Base-by-base conservation (phyloP, 2,113 vertebrate genomes). In the Anarhynchus alexandrinus region DNA sequence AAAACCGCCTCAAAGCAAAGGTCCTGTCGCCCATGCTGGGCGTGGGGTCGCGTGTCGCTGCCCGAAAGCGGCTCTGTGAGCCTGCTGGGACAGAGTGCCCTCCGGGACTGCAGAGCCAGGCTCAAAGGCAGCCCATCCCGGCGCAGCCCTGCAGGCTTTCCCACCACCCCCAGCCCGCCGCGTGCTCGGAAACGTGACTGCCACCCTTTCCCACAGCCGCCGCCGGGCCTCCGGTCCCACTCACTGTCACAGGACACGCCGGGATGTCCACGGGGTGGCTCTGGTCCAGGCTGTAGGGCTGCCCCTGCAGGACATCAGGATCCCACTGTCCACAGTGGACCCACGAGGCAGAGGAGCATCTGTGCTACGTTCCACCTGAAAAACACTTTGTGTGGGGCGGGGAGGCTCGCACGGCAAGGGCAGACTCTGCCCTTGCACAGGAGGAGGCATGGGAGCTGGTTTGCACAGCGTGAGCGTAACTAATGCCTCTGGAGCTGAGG, bases 261-360 rank as follows among this genome's bases (percentile, higher is more conserved):
- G 0, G 38, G 27, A 42, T 51, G 49, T 4, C 57, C 25, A 7
- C 0, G 1, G 36, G 54, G 29, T 5, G 8, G n/a, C 54, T 67
- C 32, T 6, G 38, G 59, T n/a, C 29, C 21, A 4, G 40, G 29
- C 51, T 12, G 54, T 16, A 23, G 78, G 47, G 29, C 64, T 0
- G 2, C 32, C 52, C 34, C 45, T 69, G 61, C 38, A 15, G 66
- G 23, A 25, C 70, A 29, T 22, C 0, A 1, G 25, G 29, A 32
- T 17, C 59, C 47, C 30, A 5, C 3, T 17, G 10, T 21, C 64
- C 72, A 14, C 11, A 1, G 42, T 1, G 15, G 55, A 54, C 23
- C 54, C 59, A 38, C 1, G 3, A 65, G n/a, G 61, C 67, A 36
- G 51, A 69, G 42, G 12, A 62, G 20, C 4, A 9, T 18, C 69